Evolutionary conservation across 2,113 vertebrate genomes (phyloP).

Genomic region (Sturnira hondurensis): DNA sequence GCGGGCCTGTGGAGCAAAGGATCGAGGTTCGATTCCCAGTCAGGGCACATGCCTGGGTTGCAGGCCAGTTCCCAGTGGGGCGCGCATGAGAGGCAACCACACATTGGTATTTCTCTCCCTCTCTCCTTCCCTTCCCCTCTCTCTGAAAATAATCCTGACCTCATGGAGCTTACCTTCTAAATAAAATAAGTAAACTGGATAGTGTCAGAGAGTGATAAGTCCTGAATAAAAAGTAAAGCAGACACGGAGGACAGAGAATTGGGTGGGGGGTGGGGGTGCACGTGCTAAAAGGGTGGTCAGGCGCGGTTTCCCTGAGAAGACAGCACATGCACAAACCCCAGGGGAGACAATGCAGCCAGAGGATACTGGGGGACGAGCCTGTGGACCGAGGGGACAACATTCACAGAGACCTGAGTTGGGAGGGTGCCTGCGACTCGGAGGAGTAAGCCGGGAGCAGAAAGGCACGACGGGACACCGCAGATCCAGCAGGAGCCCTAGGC

Average conservation of each 20-base stretch:
- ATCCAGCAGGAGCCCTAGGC: not conserved
- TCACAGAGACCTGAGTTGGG: not conserved
- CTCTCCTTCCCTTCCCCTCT: no score
- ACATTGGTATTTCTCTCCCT: no score
- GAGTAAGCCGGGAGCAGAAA: accelerated
- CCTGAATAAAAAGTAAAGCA: not conserved
- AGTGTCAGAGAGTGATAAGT: not conserved
- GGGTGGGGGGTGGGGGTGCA: no score
- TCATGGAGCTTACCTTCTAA: not conserved
- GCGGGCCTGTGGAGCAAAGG: no score
- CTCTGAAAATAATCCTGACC: no score
- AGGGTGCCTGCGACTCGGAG: not conserved
- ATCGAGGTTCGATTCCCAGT: no score
- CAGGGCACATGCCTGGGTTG: no score
- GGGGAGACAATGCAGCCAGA: no score
- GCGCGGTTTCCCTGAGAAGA: not conserved
- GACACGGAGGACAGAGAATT: not conserved
- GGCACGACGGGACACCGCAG: not conserved
- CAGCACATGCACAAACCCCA: not conserved
- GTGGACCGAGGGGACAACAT: accelerated
- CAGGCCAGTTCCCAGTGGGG: no score
- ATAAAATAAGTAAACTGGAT: not conserved
- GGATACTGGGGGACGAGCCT: not conserved
- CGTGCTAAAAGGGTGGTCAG: not conserved
- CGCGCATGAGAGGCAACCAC: no score